Base-by-base conservation (phyloP, 2,888 invertebrate genomes). In the Tetragonula carbonaria region DNA sequence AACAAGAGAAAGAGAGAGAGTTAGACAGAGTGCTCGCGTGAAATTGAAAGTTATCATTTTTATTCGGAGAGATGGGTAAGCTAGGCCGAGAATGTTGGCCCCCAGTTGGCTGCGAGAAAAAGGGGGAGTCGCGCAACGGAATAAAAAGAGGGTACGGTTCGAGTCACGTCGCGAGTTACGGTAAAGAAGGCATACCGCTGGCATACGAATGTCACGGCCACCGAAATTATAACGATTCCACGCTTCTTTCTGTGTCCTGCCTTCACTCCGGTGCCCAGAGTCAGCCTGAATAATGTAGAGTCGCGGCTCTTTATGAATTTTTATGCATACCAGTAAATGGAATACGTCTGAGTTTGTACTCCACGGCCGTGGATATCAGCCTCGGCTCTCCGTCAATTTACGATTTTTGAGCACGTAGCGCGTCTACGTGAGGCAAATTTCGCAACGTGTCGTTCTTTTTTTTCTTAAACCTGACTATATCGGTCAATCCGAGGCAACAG, bases 221-320 rank as follows among this genome's bases (percentile, higher is more conserved):
- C 90, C 90, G 78, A 92, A 93, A 93, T 93, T 93, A 91, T 93
- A 92, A 93, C 91, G 92, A 93, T 93, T 90, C 90, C 86, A 78
- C 81, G 84, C 87, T 91, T 90, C 90, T 82, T 86, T 86, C 88
- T 81, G 78, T 88, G 78, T 88, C 86, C 82, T 86, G 75, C 38
- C 38, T 45, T 75, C 86, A 28, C 71, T 76, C 71, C 76, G 76
- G 84, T 88, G 84, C 82, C 82, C 84, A 76, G 73, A 88, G 85
- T 90, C 88, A 76, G 86, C 87, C 85, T 93, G 93, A 93, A 93
- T 93, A 93, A 93, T 93, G 92, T 91, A 93, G 88, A 91, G 85
- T 88, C 89, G 86, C 85, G 38, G 87, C 90, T 92, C 92, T 93
- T 93, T 92, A 93, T 92, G 92, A 93, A 93, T 93, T 93, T 92